A percentile compares a stretch with the other conserved stretches of the same genome.
phyloP scores from a whole-genome alignment of 2,888 invertebrate genomes.

The Philonicus albiceps region DNA sequence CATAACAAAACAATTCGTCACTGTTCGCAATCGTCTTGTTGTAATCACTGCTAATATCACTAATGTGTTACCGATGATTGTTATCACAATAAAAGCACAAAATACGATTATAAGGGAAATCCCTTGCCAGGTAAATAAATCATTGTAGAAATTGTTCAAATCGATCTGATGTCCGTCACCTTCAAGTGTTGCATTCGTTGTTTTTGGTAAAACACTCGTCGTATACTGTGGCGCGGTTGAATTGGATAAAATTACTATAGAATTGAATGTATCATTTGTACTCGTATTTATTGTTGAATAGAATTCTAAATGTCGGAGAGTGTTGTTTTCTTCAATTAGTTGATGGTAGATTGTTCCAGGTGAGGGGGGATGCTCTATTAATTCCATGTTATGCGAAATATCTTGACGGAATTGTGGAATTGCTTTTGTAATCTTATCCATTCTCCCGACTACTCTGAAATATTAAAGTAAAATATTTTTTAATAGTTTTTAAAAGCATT shows the following conservation, averaged over 20 bases:
- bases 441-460: not conserved
- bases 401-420: not conserved
- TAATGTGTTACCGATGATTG: conserved; percentile 85
- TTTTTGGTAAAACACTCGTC: not conserved
- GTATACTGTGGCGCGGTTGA: not conserved
- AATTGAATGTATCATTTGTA: not conserved
- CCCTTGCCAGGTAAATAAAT: conserved; percentile 63
- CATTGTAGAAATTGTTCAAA: conserved; percentile 53
- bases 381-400: not conserved
- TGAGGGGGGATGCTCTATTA: not conserved
- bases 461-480: not conserved
- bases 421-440: not conserved
- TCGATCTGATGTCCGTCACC: not conserved
- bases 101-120: conserved; percentile 71
- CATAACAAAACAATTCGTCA: conserved; percentile 95
- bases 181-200: not conserved
- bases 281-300: conserved; percentile 19
- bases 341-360: not conserved
- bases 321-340: not conserved
- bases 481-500: not conserved
- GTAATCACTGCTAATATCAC: conserved; percentile 90
- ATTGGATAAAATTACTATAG: not conserved
- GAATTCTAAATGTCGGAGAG: not conserved
- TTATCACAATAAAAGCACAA: conserved; percentile 74
- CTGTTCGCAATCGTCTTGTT: conserved; percentile 84